These are phyloP conservation scores for Sebastes nivosus DNA, from an alignment of 2,797 vertebrate genomes.

Conservation along the genomic window DNA sequence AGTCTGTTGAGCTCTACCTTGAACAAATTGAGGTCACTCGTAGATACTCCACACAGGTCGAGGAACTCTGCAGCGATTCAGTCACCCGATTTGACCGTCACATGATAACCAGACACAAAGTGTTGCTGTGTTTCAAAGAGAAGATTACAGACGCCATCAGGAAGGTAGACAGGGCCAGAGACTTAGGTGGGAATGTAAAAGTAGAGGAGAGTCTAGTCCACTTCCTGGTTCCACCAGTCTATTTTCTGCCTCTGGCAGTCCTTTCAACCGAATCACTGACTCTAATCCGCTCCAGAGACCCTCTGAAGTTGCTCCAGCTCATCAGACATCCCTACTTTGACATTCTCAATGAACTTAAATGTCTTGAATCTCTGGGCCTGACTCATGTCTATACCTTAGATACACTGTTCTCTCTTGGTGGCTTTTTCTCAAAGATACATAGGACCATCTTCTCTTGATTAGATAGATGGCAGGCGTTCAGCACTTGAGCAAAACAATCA, in stretches of 20 bases:
- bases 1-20: conserved; percentile 42
- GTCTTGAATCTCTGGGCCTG: conserved; percentile 54
- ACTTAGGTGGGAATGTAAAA: neutral
- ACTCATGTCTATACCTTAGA: conserved; percentile 50
- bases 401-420: neutral
- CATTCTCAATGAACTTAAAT: neutral
- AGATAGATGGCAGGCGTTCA: neutral
- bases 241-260: rapidly evolving
- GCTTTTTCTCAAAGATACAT: conserved; percentile 13
- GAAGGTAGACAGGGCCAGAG: conserved; percentile 19
- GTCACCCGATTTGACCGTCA: conserved; percentile 5
- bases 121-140: conserved; percentile 3
- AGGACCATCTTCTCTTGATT: neutral
- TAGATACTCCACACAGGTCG: neutral
- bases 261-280: rapidly evolving
- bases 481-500: neutral
- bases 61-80: rapidly evolving
- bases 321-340: neutral
- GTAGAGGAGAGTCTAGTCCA: neutral
- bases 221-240: neutral
- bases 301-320: neutral
- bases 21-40: conserved; percentile 7
- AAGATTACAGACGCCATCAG: conserved; percentile 56
- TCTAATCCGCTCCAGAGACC: neutral
- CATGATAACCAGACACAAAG: neutral